These are phyloP conservation scores for Myodes glareolus DNA, from an alignment of 2,113 vertebrate genomes.

Conservation along the genomic window DNA sequence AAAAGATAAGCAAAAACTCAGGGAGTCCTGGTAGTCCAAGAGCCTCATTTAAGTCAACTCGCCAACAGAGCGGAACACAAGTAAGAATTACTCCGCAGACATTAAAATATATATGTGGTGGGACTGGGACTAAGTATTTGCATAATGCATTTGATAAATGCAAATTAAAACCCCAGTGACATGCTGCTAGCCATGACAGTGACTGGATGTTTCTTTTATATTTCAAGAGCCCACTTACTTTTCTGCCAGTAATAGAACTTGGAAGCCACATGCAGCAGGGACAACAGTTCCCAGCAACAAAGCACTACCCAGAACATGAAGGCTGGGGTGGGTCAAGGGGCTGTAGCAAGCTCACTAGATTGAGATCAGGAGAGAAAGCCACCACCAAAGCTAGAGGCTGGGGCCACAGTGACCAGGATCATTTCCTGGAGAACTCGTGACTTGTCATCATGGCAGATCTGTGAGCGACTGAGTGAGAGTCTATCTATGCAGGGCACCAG, in stretches of 20 bases:
- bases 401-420: background rate
- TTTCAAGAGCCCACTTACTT: background rate
- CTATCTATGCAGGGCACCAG: background rate
- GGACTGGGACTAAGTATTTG: background rate
- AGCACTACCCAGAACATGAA: background rate
- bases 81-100: background rate
- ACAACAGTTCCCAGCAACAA: background rate
- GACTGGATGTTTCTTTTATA: background rate
- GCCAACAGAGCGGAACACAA: background rate
- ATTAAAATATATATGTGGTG: background rate
- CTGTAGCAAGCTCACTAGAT: background rate
- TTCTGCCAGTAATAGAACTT: background rate
- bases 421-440: background rate
- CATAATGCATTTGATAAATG: background rate
- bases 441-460: background rate
- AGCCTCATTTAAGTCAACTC: background rate
- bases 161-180: background rate
- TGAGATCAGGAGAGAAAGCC: constrained; percentile 1
- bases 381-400: background rate
- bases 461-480: background rate
- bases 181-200: background rate
- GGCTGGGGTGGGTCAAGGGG: background rate
- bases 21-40: background rate
- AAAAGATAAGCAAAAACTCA: background rate
- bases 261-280: background rate